Evolutionary conservation across 2,113 vertebrate genomes (phyloP), one percentile per base, ranked within the genome.

Genomic region (Climacteris rufus): DNA sequence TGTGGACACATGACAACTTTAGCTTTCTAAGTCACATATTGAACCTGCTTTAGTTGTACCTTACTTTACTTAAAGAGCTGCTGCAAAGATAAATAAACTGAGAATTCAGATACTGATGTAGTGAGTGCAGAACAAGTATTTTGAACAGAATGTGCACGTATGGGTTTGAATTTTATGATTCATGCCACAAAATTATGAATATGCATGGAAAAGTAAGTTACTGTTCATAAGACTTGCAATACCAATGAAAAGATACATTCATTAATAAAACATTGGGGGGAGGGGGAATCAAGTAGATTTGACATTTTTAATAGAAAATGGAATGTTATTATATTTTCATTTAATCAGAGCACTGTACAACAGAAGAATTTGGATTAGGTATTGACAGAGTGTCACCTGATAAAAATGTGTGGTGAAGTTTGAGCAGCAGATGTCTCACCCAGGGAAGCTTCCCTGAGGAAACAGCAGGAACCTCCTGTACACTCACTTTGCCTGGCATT

Each of bases 341-440:
- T 94, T 97, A 94, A 74, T 54, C 68, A 93, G 94, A 94, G 87
- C 90, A 94, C 69, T 72, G 95, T 93, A 92, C 92, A 94, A 90
- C 87, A 75, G 87, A 93, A 96, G 66, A 93, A 94, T 94, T 93
- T 96, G 94, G 90, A 96, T 96, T 94, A 93, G 77, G 39, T 90
- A 90, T 96, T 64, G 75, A 91, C 93, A 93, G 95, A 85, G 66
- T 91, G 96, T 97, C 94, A 93, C 89, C 94, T 94, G 91, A 91
- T 96, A 97, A 98, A 98, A 98, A 98, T 98, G 98, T 98, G 98
- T 98, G 98, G 98, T 98, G 98, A 98, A 98, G 98, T 98, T 98
- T 98, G 98, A 98, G 98, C 97, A 98, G 98, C 99, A 99, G 99
- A 99, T 99, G 99, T 98, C 98, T 99, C 98, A 98, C 98, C 98